phyloP scores from a whole-genome alignment of 2,797 vertebrate species.

The Lemur catta region DNA sequence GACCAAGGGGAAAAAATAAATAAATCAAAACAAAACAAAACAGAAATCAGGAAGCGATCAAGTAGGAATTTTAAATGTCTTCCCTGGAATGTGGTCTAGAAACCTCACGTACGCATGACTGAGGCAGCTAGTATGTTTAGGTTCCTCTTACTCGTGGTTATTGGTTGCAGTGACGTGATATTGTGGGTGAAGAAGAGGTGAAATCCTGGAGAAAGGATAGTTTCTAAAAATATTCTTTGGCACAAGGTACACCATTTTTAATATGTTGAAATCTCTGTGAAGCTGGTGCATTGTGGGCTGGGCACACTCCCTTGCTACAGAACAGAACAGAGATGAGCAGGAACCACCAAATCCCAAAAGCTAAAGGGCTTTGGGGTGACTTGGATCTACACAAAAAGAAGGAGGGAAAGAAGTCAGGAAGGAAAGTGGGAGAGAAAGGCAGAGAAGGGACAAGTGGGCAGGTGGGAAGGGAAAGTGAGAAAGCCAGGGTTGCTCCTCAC shows the following conservation, averaged over 20 bases:
- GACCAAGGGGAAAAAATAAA: no score
- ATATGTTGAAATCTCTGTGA: not conserved
- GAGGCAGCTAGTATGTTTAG: not conserved
- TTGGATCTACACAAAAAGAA: not conserved
- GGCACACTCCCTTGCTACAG: not conserved
- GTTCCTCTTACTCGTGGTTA: not conserved
- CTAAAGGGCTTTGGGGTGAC: not conserved
- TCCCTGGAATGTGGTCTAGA: not conserved
- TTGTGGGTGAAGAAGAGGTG: not conserved
- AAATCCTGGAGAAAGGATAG: not conserved
- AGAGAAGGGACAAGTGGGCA: not conserved
- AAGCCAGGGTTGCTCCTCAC: not conserved
- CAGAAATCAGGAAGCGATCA: conserved; percentile 40
- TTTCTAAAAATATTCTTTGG: not conserved
- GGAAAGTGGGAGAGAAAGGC: not conserved
- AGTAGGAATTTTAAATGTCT: not conserved
- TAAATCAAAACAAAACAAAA: not conserved
- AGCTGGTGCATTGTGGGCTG: not conserved
- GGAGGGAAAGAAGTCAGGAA: not conserved
- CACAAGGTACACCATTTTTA: not conserved
- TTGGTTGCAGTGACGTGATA: not conserved
- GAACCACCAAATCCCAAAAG: not conserved
- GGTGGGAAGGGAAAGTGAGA: not conserved
- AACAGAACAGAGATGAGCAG: not conserved
- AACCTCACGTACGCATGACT: not conserved